Conservation (phyloP, 2,888 invertebrate genomes). For the Erebia epiphron region DNA sequence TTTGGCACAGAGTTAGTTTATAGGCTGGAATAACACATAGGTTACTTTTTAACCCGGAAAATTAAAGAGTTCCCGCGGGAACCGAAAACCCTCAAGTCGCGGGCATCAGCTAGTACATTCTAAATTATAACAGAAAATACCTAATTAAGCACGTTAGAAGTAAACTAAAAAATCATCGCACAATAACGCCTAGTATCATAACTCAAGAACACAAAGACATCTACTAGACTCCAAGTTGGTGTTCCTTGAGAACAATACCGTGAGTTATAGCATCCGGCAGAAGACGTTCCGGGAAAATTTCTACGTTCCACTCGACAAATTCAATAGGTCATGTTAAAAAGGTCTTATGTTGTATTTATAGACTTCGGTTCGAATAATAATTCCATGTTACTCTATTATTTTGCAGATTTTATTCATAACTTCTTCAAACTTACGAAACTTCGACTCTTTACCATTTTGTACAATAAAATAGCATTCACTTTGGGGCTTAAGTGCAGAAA, state of each 20-base stretch:
- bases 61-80: too few relatives aligned
- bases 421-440: too few relatives aligned
- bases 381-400: too few relatives aligned
- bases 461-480: too few relatives aligned
- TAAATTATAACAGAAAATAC: background rate
- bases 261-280: conserved; percentile 54
- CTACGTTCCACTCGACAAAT: background rate
- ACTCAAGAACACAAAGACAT: conserved; percentile 60
- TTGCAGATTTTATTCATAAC: too few relatives aligned
- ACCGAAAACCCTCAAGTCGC: too few relatives aligned
- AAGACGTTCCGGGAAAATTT: conserved; percentile 47
- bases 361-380: background rate
- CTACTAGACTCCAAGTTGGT: conserved; percentile 50
- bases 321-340: conserved; percentile 6
- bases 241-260: conserved; percentile 65
- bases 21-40: too few relatives aligned
- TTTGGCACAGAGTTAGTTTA: too few relatives aligned
- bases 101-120: too few relatives aligned
- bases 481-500: too few relatives aligned
- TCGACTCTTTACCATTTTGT: too few relatives aligned
- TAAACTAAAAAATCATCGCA: conserved; percentile 53
- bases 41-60: too few relatives aligned
- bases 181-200: conserved; percentile 60
- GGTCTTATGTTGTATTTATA: background rate
- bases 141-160: background rate